These are phyloP conservation scores for Irena cyanogastra DNA, from an alignment of 2,113 vertebrate species.

Conservation along the genomic window DNA sequence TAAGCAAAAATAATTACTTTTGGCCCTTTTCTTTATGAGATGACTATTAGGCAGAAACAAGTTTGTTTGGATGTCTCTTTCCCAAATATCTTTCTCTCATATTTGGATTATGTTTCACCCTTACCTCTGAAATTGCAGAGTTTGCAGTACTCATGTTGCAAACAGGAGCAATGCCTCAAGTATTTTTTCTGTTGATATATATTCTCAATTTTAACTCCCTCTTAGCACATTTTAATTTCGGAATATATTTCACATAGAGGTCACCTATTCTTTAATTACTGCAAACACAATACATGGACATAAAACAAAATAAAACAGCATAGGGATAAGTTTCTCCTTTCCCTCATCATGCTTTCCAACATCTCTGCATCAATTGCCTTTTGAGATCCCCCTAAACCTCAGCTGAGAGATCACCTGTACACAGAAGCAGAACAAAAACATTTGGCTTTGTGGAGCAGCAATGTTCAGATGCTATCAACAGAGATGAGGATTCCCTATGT, in stretches of 20 bases:
- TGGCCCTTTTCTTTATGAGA: neutral
- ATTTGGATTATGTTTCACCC: neutral
- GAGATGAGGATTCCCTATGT: neutral
- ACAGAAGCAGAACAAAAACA: neutral
- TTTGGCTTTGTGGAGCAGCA: neutral
- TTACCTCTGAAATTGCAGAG: neutral
- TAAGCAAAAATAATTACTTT: neutral
- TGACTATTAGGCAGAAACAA: neutral
- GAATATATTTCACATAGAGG: neutral
- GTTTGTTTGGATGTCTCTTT: neutral
- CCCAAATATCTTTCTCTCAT: neutral
- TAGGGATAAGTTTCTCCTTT: neutral
- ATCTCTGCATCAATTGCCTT: neutral
- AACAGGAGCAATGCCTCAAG: neutral
- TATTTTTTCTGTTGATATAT: neutral
- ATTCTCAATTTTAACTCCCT: neutral
- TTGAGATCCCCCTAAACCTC: neutral
- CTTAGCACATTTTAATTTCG: neutral
- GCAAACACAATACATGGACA: fast-evolving
- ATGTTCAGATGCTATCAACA: neutral
- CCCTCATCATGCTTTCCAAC: neutral
- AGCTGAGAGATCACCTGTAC: neutral
- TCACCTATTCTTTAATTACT: neutral
- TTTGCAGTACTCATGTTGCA: neutral
- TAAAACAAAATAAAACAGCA: neutral